These are phyloP conservation scores for Drosophila funebris DNA, from an alignment of 1,140 invertebrate species.

Conservation along the genomic window DNA sequence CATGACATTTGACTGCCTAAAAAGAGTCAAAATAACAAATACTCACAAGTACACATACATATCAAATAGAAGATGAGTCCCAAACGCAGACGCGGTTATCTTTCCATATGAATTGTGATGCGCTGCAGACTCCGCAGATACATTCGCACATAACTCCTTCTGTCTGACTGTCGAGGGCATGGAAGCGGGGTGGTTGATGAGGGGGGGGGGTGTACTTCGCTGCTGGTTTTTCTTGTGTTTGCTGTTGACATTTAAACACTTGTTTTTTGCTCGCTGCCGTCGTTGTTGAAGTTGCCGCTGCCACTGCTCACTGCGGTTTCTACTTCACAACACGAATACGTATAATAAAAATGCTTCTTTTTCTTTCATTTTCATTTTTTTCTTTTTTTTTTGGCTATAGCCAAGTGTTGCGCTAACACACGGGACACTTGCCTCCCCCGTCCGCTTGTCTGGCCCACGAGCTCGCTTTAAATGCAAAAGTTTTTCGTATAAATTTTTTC, in stretches of 20 bases:
- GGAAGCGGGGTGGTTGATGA: too few relatives aligned
- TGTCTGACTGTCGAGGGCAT: constrained; percentile 27
- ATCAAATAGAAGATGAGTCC: constrained; percentile 64
- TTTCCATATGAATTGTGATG: constrained; percentile 66
- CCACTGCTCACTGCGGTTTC: constrained; percentile 54
- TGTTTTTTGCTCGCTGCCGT: constrained; percentile 56
- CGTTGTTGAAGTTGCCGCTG: constrained; percentile 21
- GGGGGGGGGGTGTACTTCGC: constrained; percentile 25
- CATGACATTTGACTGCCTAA: constrained; percentile 68
- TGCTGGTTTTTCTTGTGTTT: constrained; percentile 64
- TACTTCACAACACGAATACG: constrained; percentile 54
- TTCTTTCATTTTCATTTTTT: constrained; percentile 10
- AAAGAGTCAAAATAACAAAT: constrained; percentile 4
- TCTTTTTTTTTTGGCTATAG: constrained; percentile 46
- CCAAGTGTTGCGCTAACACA: constrained; percentile 75
- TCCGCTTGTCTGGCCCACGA: constrained; percentile 2
- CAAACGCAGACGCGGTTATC: constrained; percentile 44
- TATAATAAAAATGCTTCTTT: constrained; percentile 52
- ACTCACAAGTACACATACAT: not conserved
- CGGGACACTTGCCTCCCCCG: constrained; percentile 15
- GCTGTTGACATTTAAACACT: constrained; percentile 80
- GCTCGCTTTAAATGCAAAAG: constrained; percentile 73
- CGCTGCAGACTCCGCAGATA: constrained; percentile 20
- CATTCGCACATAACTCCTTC: constrained; percentile 51
- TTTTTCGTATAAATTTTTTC: constrained; percentile 80